Evolutionary conservation across 2,113 vertebrate genomes (phyloP).

Genomic region (Oryzias curvinotus): DNA sequence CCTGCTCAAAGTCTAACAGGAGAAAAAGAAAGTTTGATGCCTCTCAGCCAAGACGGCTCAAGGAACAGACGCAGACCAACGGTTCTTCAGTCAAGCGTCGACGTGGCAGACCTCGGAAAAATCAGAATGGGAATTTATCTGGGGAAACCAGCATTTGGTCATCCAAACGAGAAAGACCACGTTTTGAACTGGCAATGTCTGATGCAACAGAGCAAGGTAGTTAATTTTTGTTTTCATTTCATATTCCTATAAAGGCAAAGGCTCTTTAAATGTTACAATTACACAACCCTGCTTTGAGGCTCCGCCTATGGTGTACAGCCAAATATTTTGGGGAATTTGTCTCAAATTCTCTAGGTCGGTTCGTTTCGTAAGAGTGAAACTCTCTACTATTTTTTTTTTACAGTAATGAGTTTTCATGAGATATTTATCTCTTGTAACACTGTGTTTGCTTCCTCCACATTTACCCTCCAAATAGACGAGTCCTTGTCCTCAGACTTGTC

Average conservation of each 20-base stretch:
- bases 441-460: neutral
- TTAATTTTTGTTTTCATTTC: too few species aligned
- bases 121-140: neutral
- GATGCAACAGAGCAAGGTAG: slow-evolving; percentile 52
- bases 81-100: slow-evolving; percentile 9
- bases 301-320: neutral
- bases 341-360: too few species aligned
- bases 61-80: neutral
- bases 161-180: slow-evolving; percentile 25
- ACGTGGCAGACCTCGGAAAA: slow-evolving; percentile 12
- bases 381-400: too few species aligned
- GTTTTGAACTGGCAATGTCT: slow-evolving; percentile 41
- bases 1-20: neutral
- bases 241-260: too few species aligned
- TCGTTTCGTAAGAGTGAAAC: too few species aligned
- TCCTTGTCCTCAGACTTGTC: slow-evolving; percentile 71
- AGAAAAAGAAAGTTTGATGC: neutral
- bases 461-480: slow-evolving; percentile 28
- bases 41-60: slow-evolving; percentile 8
- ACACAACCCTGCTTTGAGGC: too few species aligned
- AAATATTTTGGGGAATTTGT: too few species aligned
- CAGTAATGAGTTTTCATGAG: neutral
- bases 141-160: neutral
- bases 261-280: too few species aligned
- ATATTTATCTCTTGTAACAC: slow-evolving; percentile 1